Evolutionary conservation across 2,113 vertebrate species (phyloP).

Genomic region (Phalacrocorax carbo): DNA sequence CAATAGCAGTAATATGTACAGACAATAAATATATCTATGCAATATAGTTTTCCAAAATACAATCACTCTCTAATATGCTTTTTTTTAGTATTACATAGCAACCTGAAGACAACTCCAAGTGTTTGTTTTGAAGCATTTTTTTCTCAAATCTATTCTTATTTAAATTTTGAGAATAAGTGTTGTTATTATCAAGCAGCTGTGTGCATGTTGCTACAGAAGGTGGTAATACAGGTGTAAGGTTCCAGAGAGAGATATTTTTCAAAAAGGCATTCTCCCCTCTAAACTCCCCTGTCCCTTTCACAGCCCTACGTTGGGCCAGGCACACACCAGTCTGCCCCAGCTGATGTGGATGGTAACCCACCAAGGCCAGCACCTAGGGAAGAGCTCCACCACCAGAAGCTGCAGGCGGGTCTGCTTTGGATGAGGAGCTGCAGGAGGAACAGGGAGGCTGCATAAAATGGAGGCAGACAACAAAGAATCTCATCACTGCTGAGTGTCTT

Average conservation of each 20-base stretch:
- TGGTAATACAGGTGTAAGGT: neutral
- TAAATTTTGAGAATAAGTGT: neutral
- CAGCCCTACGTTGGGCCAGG: neutral
- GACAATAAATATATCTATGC: neutral
- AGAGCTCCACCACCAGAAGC: neutral
- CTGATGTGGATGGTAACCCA: neutral
- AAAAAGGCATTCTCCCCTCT: neutral
- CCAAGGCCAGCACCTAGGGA: neutral
- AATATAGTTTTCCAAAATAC: neutral
- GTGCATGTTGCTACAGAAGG: neutral
- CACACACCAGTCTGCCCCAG: accelerated
- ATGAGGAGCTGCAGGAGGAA: neutral
- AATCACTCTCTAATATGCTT: neutral
- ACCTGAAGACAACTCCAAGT: neutral
- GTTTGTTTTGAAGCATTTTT: neutral
- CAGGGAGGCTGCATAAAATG: neutral
- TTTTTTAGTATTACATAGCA: neutral
- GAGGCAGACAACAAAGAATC: neutral
- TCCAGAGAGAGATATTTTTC: neutral
- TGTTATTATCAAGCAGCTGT: neutral
- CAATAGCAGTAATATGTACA: neutral
- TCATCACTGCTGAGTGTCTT: neutral
- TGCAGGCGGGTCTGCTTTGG: neutral
- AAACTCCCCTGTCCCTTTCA: neutral
- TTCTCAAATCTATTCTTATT: neutral